Base-by-base conservation (phyloP, 2,888 invertebrate species). In the Hemithea aestivaria region DNA sequence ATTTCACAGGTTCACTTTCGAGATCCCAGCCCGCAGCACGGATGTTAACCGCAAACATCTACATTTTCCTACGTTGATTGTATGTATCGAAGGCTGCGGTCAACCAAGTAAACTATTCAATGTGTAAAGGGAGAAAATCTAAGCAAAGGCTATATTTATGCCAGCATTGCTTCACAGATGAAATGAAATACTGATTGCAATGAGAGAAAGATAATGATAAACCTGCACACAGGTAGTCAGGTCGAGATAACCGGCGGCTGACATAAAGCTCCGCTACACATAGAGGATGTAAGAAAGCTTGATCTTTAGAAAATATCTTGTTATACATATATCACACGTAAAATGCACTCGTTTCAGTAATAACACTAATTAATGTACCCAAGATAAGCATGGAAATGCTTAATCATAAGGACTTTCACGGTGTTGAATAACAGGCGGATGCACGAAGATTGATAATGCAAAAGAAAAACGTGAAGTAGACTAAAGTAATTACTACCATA, bases 1-100 rank as follows among this genome's bases (percentile, higher is more conserved):
- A 82, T 83, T 81, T 82, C 81, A 72, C 79, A 75, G 74, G 78
- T 79, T 83, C 78, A 66, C 83, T 82, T 82, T 84, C 84, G 62
- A 73, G 78, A 73, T 72, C 69, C 56, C 57, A 57, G 65, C 63
- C 68, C 64, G 62, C 58, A 67, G 70, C 65, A 58, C 68, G 73
- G 72, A 76, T 73, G 66, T 65, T 62, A 73, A 75, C 78, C 79
- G 67, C 80, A 80, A 63, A 59, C 16, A 16, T 16, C 56, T 63
- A 62, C 62, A 58, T 63, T 68, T 73, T 66, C 71, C 67, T 70
- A 62, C 51, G 60, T 64, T 75, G 65, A 66, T 61, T 67, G 57
- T 59, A 58, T 53, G 34, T 52, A 40, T 38, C 34, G 41, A 47
- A 37, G 50, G 38, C 35, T 53, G 48, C 51, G 45, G 48, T 51